These are phyloP conservation scores for Scalopus aquaticus DNA, from an alignment of 2,113 vertebrate species.

Conservation along the genomic window DNA sequence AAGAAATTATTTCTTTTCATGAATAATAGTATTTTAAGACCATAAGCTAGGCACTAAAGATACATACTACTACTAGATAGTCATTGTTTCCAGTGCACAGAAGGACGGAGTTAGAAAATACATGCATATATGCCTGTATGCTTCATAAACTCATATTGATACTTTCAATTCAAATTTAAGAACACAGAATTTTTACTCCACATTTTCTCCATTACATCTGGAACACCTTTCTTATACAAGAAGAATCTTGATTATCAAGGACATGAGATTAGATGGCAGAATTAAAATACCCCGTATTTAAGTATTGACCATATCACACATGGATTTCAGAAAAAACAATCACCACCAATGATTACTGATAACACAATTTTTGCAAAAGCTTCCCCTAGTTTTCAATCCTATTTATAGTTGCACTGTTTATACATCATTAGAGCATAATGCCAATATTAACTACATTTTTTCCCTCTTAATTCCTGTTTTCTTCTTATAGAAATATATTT, in stretches of 20 bases:
- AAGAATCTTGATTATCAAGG: not conserved
- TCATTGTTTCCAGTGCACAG: not conserved
- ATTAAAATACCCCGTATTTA: not conserved
- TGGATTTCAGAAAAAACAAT: not conserved
- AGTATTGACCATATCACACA: not conserved
- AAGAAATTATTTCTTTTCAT: not conserved
- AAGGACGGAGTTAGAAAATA: not conserved
- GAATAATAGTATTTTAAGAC: not conserved
- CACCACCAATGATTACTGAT: not conserved
- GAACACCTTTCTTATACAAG: not conserved
- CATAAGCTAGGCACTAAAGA: not conserved
- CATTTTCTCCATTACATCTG: not conserved
- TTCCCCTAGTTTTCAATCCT: not conserved
- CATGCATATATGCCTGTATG: not conserved
- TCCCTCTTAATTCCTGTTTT: not conserved
- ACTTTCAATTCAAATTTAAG: not conserved
- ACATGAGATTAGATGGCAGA: not conserved
- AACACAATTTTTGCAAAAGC: not conserved
- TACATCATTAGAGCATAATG: not conserved
- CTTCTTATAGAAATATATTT: not conserved
- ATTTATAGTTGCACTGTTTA: not conserved
- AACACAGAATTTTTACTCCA: not conserved
- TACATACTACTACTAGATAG: not conserved
- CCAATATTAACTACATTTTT: not conserved
- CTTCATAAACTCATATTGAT: not conserved